These are phyloP conservation scores for Prenolepis imparis DNA, from an alignment of 2,888 invertebrate genomes.

Conservation along the genomic window DNA sequence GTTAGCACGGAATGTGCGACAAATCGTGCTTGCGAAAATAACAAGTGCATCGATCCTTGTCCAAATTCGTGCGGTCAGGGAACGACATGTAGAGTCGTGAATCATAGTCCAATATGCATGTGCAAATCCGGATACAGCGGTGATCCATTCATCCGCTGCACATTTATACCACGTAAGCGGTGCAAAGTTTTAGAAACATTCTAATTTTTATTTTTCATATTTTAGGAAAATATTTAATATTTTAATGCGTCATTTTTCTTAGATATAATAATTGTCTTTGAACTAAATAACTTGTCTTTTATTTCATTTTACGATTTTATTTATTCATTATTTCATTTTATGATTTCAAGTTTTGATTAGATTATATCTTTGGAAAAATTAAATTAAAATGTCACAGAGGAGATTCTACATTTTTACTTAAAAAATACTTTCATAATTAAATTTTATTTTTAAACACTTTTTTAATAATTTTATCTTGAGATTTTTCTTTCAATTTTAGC, in stretches of 20 bases:
- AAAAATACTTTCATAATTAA: not conserved
- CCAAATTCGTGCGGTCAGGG: constrained; percentile 88
- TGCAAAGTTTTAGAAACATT: not conserved
- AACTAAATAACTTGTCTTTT: too few species aligned
- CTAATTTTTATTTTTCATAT: not conserved
- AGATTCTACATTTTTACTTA: constrained; percentile 3
- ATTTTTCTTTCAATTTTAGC: constrained; percentile 77
- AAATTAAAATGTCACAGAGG: not conserved
- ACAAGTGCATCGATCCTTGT: constrained; percentile 90
- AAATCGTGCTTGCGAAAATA: constrained; percentile 89
- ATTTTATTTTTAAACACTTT: not conserved
- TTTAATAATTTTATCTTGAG: not conserved
- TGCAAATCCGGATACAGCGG: constrained; percentile 87
- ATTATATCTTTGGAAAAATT: not conserved
- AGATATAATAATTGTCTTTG: constrained; percentile 1
- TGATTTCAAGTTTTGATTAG: constrained; percentile 18
- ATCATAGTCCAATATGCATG: constrained; percentile 87
- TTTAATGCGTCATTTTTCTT: not conserved
- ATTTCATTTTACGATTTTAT: constrained; percentile 5
- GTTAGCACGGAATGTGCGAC: constrained; percentile 89
- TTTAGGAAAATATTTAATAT: not conserved
- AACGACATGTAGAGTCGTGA: constrained; percentile 87
- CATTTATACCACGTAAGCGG: constrained; percentile 67
- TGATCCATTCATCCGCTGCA: constrained; percentile 86
- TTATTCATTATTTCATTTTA: constrained; percentile 8